These are phyloP conservation scores for Gnathonemus echidnorhynchus DNA, from an alignment of 2,113 vertebrate species.

Conservation along the genomic window DNA sequence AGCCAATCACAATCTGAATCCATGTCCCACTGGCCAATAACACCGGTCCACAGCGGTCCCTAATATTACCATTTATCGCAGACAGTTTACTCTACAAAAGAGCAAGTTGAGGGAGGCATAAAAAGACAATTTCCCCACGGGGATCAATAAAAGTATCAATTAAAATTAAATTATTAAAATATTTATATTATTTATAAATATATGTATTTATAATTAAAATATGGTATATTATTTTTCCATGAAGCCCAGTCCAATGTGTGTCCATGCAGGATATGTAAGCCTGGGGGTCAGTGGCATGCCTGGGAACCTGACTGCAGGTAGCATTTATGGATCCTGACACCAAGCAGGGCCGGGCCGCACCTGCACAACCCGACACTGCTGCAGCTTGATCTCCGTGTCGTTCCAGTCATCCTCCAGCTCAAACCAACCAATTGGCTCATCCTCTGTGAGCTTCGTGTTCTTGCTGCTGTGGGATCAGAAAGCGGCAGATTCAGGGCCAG, in stretches of 20 bases:
- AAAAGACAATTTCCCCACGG: neutral
- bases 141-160: neutral
- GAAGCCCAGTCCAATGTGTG: neutral
- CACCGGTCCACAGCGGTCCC: neutral
- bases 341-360: slow-evolving; percentile 45
- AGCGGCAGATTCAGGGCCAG: neutral
- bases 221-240: neutral
- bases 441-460: slow-evolving; percentile 61
- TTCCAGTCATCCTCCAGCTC: slow-evolving; percentile 96
- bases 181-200: neutral
- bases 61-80: neutral
- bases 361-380: slow-evolving; percentile 76
- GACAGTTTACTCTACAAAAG: neutral
- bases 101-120: too few relatives aligned
- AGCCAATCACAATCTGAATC: neutral
- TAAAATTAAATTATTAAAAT: neutral
- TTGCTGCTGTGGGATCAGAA: slow-evolving; percentile 36
- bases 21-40: neutral
- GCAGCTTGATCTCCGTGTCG: slow-evolving; percentile 85
- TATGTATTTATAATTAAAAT: neutral
- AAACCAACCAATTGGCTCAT: slow-evolving; percentile 92
- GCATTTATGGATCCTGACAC: neutral
- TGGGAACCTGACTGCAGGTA: neutral
- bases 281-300: neutral
- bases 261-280: neutral